Conservation (phyloP, 1,140 invertebrate species). For the Eriosoma lanigerum region DNA sequence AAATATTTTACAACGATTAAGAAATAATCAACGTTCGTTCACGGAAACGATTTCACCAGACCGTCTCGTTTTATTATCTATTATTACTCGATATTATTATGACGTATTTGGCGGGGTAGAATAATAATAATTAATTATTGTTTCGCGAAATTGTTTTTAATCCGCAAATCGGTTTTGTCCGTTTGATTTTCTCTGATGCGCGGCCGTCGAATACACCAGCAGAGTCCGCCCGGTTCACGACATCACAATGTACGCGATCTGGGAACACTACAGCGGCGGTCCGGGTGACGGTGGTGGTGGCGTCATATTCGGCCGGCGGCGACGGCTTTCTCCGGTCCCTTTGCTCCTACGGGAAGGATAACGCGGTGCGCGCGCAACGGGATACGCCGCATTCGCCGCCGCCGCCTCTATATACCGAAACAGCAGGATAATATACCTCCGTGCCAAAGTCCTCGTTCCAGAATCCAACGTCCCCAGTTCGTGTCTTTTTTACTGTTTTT, state of each 20-base stretch:
- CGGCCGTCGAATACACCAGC: no score
- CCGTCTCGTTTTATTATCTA: no score
- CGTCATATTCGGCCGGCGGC: slow-evolving; percentile 25
- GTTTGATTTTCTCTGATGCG: no score
- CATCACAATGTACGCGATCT: slow-evolving; percentile 36
- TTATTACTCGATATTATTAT: no score
- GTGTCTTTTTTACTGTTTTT: neutral
- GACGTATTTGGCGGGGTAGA: no score
- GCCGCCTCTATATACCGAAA: neutral
- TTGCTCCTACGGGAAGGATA: slow-evolving; percentile 28
- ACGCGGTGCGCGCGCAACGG: slow-evolving; percentile 26
- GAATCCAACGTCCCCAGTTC: neutral
- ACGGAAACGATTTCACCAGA: no score
- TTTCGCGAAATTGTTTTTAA: no score
- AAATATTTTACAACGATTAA: no score
- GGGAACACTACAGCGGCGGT: slow-evolving; percentile 41
- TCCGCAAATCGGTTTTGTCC: no score
- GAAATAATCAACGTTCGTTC: no score
- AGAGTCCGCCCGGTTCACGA: neutral
- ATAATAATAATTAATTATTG: no score
- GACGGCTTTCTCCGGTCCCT: slow-evolving; percentile 11
- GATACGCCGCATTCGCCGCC: neutral
- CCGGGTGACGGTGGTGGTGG: slow-evolving; percentile 1
- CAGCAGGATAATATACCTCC: neutral
- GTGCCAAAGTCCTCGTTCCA: slow-evolving; percentile 11